Conservation (phyloP, 2,113 vertebrate genomes). For the Erpornis zantholeuca region DNA sequence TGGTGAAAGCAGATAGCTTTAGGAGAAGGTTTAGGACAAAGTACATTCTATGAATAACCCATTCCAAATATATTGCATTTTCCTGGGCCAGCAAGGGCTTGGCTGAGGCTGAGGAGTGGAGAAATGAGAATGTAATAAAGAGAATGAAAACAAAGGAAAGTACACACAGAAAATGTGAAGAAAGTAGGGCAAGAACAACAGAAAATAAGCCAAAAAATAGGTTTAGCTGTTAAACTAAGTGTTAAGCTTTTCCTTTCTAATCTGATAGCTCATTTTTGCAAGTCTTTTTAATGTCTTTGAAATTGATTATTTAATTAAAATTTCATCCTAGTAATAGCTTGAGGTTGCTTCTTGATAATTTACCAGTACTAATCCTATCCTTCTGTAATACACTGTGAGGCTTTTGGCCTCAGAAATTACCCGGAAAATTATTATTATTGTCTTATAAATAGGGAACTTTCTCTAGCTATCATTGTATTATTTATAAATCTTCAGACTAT, state of each 20-base stretch:
- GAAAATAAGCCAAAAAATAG: not conserved
- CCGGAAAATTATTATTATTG: not conserved
- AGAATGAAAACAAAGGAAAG: not conserved
- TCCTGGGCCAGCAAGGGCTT: not conserved
- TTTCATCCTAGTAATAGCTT: not conserved
- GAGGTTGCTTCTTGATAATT: slow-evolving; percentile 5
- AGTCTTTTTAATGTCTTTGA: not conserved
- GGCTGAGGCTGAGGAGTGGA: not conserved
- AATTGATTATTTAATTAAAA: slow-evolving; percentile 26
- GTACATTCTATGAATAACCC: not conserved
- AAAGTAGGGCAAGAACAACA: not conserved
- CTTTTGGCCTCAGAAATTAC: not conserved
- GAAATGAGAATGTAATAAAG: not conserved
- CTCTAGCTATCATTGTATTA: not conserved
- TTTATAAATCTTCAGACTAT: not conserved
- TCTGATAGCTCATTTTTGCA: not conserved
- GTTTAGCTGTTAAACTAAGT: not conserved
- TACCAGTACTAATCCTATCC: not conserved
- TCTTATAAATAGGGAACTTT: not conserved
- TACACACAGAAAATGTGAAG: not conserved
- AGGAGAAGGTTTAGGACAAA: not conserved
- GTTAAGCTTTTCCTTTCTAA: not conserved
- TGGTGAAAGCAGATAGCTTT: not conserved
- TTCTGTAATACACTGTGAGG: not conserved
- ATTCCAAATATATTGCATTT: not conserved